Conservation (phyloP, 2,888 invertebrate species). For the Arrhopalites spinosus region DNA sequence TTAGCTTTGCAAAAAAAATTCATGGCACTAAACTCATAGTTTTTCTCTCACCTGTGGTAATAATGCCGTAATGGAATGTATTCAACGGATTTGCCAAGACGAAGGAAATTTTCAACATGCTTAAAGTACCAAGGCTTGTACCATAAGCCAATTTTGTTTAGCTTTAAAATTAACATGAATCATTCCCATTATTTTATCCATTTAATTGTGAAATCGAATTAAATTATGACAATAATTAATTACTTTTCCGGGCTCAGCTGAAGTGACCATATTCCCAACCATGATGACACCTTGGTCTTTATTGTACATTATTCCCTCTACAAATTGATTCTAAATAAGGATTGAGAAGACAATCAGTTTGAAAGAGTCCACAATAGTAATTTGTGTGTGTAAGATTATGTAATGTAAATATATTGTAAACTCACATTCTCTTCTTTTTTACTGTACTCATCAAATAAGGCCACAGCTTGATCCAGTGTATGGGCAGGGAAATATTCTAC, state of each 20-base stretch:
- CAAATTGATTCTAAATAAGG: constrained; percentile 71
- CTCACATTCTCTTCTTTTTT: constrained; percentile 60
- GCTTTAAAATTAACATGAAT: constrained; percentile 59
- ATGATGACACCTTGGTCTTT: constrained; percentile 74
- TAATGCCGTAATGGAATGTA: constrained; percentile 73
- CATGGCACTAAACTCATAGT: not conserved
- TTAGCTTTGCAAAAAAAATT: too few species aligned
- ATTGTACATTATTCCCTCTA: constrained; percentile 73
- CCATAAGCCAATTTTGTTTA: constrained; percentile 76
- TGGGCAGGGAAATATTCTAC: constrained; percentile 71
- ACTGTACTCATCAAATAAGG: constrained; percentile 64
- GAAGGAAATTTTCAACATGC: constrained; percentile 69
- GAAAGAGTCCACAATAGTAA: too few species aligned
- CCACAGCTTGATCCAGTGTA: constrained; percentile 63
- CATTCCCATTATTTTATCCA: not conserved
- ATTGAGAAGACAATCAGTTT: too few species aligned
- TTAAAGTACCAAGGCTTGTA: constrained; percentile 84
- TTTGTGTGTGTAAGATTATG: too few species aligned
- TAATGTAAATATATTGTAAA: too few species aligned
- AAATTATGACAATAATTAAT: too few species aligned
- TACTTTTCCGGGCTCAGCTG: constrained; percentile 68
- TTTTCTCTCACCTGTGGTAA: not conserved
- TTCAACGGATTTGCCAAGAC: constrained; percentile 62
- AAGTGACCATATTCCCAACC: constrained; percentile 73
- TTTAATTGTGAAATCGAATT: too few species aligned